Evolutionary conservation across 2,797 vertebrate species (phyloP).

Genomic region (Tamandua tetradactyla): DNA sequence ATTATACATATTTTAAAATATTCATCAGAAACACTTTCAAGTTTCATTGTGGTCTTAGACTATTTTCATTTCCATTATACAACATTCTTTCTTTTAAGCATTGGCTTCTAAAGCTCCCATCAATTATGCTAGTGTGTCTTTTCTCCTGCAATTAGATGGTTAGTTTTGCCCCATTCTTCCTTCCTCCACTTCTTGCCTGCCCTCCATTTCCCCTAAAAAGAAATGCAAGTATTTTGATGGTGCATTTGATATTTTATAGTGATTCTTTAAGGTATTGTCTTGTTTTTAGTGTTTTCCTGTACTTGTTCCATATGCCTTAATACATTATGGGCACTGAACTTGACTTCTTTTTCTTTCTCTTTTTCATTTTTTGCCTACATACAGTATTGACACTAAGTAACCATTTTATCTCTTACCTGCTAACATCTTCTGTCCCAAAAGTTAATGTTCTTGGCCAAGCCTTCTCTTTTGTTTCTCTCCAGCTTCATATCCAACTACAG

Average conservation of each 20-base stretch:
- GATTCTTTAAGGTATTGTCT: not conserved
- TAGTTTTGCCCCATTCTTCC: not conserved
- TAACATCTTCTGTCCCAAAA: not conserved
- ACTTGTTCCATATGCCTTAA: not conserved
- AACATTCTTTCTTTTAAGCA: slow-evolving; percentile 3
- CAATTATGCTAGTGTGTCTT: not conserved
- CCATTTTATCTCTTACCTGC: not conserved
- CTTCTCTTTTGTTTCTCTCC: not conserved
- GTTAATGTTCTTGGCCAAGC: not conserved
- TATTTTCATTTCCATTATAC: not conserved
- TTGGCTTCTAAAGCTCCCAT: not conserved
- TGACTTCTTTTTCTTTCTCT: not conserved
- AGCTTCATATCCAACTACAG: not conserved
- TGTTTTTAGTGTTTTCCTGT: slow-evolving; percentile 7
- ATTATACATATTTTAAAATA: not conserved
- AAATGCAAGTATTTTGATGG: not conserved
- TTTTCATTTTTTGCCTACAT: not conserved
- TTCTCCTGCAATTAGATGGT: not conserved
- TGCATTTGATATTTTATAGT: not conserved
- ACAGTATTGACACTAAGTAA: not conserved
- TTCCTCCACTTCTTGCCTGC: not conserved
- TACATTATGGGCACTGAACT: not conserved
- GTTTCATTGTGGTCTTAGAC: not conserved
- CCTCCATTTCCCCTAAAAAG: not conserved
- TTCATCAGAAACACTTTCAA: not conserved